Evolutionary conservation across 2,113 vertebrate species (phyloP).

Genomic region (Tachysurus fulvidraco): DNA sequence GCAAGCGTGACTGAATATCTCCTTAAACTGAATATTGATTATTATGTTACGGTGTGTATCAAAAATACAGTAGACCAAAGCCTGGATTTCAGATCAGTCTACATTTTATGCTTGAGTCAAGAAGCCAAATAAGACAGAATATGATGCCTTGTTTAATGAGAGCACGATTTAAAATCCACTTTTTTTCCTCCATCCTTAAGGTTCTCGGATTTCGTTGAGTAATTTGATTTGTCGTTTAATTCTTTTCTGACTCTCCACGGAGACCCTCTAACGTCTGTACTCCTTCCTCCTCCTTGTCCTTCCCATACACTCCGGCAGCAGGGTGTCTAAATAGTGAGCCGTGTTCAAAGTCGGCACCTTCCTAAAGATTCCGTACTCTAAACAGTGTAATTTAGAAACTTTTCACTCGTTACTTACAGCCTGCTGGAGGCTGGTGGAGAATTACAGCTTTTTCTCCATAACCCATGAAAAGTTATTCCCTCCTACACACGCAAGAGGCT

Average conservation of each 20-base stretch:
- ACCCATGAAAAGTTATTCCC: neutral
- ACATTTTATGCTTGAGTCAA: neutral
- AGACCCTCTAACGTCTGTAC: conserved; percentile 54
- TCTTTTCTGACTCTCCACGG: neutral
- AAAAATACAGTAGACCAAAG: neutral
- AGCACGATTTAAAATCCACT: neutral
- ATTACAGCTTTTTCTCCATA: neutral
- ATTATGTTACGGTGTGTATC: neutral
- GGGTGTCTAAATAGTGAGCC: conserved; percentile 60
- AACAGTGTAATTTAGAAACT: conserved; percentile 48
- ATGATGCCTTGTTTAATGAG: neutral
- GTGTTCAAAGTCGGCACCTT: conserved; percentile 56
- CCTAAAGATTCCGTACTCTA: conserved; percentile 40
- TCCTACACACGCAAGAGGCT: conserved; percentile 12
- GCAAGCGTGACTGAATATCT: neutral
- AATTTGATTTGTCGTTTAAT: neutral
- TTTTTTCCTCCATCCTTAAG: too few species aligned
- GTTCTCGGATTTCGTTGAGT: neutral
- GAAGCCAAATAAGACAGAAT: neutral
- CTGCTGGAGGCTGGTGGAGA: conserved; percentile 20
- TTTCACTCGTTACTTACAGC: conserved; percentile 47
- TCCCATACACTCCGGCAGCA: conserved; percentile 46
- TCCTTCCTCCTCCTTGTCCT: conserved; percentile 36
- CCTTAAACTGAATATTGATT: too few species aligned
- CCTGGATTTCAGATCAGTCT: neutral